phyloP scores from a whole-genome alignment of 2,113 vertebrate genomes.

The Aegotheles bennettii region DNA sequence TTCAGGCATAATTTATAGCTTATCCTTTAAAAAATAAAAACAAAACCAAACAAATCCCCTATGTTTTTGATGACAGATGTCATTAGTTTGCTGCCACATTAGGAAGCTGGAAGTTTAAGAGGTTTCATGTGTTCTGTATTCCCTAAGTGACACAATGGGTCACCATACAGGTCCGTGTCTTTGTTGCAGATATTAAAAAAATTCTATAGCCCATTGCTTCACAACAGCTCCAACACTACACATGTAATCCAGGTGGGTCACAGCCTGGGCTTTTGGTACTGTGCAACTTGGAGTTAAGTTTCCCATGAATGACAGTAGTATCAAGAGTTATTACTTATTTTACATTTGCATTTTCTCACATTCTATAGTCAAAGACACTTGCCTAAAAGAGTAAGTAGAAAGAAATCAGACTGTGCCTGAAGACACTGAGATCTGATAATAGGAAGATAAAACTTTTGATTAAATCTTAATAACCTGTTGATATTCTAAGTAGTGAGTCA shows the following conservation, averaged over 20 bases:
- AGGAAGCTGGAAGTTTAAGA: neutral
- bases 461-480: neutral
- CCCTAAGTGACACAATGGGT: neutral
- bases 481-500: neutral
- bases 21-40: neutral
- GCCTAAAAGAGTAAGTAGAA: neutral
- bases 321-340: neutral
- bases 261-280: neutral
- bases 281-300: neutral
- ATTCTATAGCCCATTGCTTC: neutral
- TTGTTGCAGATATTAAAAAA: neutral
- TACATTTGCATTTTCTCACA: neutral
- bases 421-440: neutral
- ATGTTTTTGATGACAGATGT: neutral
- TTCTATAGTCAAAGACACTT: neutral
- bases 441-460: neutral
- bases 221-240: neutral
- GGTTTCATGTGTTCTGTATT: neutral
- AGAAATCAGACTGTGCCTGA: neutral
- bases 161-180: neutral
- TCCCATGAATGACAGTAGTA: neutral
- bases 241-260: neutral
- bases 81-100: neutral
- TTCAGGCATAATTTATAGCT: neutral
- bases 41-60: neutral